These are phyloP conservation scores for Phyllopteryx taeniolatus DNA, from an alignment of 2,113 vertebrate genomes.

Conservation along the genomic window DNA sequence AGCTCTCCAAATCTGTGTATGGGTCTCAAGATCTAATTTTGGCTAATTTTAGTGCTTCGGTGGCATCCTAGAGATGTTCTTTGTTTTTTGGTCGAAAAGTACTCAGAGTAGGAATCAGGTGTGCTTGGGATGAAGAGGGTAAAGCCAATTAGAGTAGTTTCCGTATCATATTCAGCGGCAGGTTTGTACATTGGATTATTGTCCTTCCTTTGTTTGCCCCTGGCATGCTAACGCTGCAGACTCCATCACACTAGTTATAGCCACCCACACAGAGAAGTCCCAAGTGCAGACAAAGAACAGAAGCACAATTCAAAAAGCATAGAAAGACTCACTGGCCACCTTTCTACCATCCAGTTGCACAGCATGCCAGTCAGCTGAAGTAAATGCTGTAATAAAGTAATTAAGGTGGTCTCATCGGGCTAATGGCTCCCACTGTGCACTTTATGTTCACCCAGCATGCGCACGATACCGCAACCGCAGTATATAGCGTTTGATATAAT, in stretches of 20 bases:
- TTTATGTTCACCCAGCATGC: slow-evolving; percentile 1
- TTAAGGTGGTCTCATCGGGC: slow-evolving; percentile 4
- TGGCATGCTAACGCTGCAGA: slow-evolving; percentile 36
- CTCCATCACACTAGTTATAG: slow-evolving; percentile 32
- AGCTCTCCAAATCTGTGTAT: slow-evolving; percentile 31
- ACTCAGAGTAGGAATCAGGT: slow-evolving; percentile 11
- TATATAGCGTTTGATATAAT: background rate
- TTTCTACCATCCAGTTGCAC: slow-evolving; percentile 16
- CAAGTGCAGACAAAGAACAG: slow-evolving; percentile 39
- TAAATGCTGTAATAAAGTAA: slow-evolving; percentile 12
- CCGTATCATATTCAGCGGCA: slow-evolving; percentile 14
- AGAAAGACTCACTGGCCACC: slow-evolving; percentile 10
- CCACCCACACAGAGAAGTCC: slow-evolving; percentile 49
- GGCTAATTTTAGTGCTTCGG: slow-evolving; percentile 9
- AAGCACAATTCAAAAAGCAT: slow-evolving; percentile 34
- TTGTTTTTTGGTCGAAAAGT: slow-evolving; percentile 15
- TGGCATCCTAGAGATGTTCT: slow-evolving; percentile 27
- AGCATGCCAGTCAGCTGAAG: slow-evolving; percentile 6
- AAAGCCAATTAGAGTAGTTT: slow-evolving; percentile 14
- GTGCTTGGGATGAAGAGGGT: slow-evolving; percentile 14
- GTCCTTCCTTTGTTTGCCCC: slow-evolving; percentile 35
- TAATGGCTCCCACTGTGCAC: background rate
- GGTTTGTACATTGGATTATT: slow-evolving; percentile 16
- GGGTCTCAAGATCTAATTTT: slow-evolving; percentile 10
- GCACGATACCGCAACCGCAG: background rate